A percentile compares a stretch with the other conserved stretches of the same genome.
These are phyloP conservation scores for Larimichthys crocea DNA, from an alignment of 2,113 vertebrate species.

Conservation along the genomic window DNA sequence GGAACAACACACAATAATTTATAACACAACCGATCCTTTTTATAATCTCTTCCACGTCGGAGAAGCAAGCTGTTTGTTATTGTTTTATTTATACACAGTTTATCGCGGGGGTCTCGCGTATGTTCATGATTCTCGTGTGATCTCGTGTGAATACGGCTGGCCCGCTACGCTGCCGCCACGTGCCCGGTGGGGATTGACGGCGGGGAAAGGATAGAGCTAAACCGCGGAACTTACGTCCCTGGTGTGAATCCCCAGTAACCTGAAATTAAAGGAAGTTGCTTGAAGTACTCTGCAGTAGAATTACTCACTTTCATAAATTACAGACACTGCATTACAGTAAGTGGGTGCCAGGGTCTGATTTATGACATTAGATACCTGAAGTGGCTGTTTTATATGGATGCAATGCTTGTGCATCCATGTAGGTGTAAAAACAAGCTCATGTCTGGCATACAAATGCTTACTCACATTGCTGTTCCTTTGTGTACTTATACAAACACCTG, in stretches of 20 bases:
- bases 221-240: no score
- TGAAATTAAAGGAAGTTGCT: background rate
- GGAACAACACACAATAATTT: no score
- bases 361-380: conserved; percentile 17
- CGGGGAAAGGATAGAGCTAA: no score
- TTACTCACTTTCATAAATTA: conserved; percentile 20
- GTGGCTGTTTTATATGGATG: conserved; percentile 20
- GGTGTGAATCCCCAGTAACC: background rate
- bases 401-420: conserved; percentile 6
- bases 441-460: conserved; percentile 32
- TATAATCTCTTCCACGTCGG: no score
- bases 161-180: no score
- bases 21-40: no score
- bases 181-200: no score
- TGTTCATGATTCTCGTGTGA: no score
- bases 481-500: conserved; percentile 25
- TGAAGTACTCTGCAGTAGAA: conserved; percentile 8
- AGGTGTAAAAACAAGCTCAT: conserved; percentile 1
- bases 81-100: no score
- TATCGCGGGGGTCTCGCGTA: no score
- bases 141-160: no score
- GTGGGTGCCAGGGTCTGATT: conserved; percentile 5
- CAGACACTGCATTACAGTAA: conserved; percentile 14
- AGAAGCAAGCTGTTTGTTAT: no score
- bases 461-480: conserved; percentile 16